A percentile compares a stretch with the other conserved stretches of the same genome.
Conservation (phyloP, 2,888 invertebrate genomes). For the Thymelicus lineola region DNA sequence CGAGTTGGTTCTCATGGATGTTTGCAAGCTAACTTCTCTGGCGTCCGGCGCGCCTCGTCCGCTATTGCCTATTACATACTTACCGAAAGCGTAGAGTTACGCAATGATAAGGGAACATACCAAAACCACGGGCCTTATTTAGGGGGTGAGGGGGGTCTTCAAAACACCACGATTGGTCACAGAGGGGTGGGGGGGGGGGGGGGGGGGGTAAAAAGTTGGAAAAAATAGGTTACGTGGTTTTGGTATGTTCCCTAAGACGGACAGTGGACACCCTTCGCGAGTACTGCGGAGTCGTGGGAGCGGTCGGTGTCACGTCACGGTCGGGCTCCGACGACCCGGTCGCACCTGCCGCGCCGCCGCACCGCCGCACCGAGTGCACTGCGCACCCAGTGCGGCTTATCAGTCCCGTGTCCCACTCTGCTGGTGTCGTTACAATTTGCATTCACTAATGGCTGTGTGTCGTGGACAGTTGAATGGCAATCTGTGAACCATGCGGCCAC, state of each 20-base stretch:
- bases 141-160: no score
- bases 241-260: no score
- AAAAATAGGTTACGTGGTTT: no score
- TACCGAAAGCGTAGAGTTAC: conserved; percentile 3
- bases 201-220: no score
- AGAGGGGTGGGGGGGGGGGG: no score
- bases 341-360: conserved; percentile 45
- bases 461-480: not conserved
- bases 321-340: conserved; percentile 42
- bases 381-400: conserved; percentile 18
- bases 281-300: conserved; percentile 45
- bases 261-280: conserved; percentile 36
- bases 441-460: conserved; percentile 3
- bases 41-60: not conserved
- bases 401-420: not conserved
- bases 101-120: no score
- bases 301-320: conserved; percentile 46
- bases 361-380: conserved; percentile 51
- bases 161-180: no score
- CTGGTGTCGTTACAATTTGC: conserved; percentile 16
- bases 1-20: not conserved
- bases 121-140: no score
- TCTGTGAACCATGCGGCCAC: not conserved
- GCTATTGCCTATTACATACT: not conserved
- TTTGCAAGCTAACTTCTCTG: not conserved